Conservation (phyloP, 1,140 invertebrate species). For the Sesamia nonagrioides region DNA sequence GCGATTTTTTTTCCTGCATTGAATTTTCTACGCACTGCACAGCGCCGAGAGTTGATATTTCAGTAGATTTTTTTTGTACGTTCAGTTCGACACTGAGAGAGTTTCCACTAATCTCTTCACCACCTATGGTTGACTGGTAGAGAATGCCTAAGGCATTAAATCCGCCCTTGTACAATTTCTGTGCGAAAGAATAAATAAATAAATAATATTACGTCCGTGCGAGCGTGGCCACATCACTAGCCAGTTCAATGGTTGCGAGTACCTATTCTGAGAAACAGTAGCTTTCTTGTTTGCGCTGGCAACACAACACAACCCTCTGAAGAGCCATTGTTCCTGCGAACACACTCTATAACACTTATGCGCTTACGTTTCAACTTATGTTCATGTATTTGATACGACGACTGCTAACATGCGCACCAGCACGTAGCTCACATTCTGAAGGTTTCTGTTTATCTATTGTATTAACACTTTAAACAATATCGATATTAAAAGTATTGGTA, state of each 20-base stretch:
- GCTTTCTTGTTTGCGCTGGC: constrained; percentile 69
- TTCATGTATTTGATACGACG: constrained; percentile 36
- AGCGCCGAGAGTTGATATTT: no score
- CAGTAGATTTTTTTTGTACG: no score
- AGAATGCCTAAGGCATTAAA: no score
- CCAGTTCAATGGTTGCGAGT: constrained; percentile 34
- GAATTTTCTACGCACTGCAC: no score
- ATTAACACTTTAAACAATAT: constrained; percentile 27
- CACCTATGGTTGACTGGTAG: no score
- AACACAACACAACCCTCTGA: constrained; percentile 54
- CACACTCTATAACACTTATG: constrained; percentile 55
- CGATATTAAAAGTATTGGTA: constrained; percentile 23
- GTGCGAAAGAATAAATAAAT: no score
- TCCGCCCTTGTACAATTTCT: no score
- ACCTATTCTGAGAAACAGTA: constrained; percentile 76
- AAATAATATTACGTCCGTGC: no score
- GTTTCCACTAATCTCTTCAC: no score
- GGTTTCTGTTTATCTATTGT: constrained; percentile 32
- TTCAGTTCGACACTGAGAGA: no score
- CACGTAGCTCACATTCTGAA: constrained; percentile 65
- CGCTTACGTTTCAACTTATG: constrained; percentile 57
- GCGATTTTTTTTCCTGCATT: no score
- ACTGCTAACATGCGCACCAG: constrained; percentile 66
- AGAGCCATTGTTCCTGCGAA: constrained; percentile 70
- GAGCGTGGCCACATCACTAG: constrained; percentile 33